phyloP scores from a whole-genome alignment of 2,888 invertebrate species.

The Orthosia incerta region DNA sequence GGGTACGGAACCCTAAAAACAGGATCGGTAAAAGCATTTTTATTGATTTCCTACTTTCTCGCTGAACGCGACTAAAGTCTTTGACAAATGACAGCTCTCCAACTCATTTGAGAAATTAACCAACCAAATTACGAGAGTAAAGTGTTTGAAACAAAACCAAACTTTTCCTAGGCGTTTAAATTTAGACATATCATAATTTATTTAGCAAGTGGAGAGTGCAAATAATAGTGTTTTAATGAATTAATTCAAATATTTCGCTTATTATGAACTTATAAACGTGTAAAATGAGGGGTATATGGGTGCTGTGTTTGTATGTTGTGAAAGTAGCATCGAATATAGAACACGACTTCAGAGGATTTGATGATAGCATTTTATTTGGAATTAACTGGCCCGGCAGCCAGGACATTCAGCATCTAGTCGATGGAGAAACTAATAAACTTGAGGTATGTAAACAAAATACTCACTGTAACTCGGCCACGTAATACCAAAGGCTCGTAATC shows the following conservation, averaged over 20 bases:
- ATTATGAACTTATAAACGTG: conserved; percentile 63
- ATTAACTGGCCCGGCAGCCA: conserved; percentile 94
- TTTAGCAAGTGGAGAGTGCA: conserved; percentile 31
- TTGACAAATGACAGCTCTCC: conserved; percentile 83
- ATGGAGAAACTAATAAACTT: conserved; percentile 71
- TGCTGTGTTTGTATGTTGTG: conserved; percentile 73
- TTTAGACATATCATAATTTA: conserved; percentile 45
- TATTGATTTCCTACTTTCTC: no score
- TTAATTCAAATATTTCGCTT: conserved; percentile 40
- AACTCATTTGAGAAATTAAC: conserved; percentile 74
- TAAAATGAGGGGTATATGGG: conserved; percentile 76
- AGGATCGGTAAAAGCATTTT: no score
- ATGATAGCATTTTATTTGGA: conserved; percentile 95
- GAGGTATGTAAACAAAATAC: conserved; percentile 69
- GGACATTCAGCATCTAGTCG: conserved; percentile 74
- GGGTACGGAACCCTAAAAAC: no score
- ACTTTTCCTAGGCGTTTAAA: background rate
- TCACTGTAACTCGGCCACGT: background rate
- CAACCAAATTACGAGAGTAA: conserved; percentile 57
- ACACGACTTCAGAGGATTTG: conserved; percentile 94
- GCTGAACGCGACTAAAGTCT: conserved; percentile 38
- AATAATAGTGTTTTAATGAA: conserved; percentile 8
- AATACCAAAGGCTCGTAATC: background rate
- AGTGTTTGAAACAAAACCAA: background rate
- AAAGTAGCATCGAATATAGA: conserved; percentile 78